A percentile compares a stretch with the other conserved stretches of the same genome.
Conservation (phyloP, 2,797 vertebrate genomes). For the Platalea minor region DNA sequence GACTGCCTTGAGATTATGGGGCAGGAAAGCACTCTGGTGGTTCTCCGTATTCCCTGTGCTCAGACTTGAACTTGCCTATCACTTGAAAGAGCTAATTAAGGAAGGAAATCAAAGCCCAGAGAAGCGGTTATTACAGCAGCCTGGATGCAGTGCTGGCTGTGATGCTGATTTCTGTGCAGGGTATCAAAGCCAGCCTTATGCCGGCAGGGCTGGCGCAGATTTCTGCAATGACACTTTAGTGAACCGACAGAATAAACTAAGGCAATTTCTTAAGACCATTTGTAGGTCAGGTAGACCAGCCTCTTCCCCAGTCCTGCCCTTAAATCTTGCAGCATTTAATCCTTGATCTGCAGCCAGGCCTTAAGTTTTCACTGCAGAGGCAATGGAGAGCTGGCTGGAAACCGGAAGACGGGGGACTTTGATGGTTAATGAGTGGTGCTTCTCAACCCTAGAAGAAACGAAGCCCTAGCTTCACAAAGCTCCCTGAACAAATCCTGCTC, state of each 20-base stretch:
- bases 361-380: neutral
- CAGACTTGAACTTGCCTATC: slow-evolving; percentile 50
- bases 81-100: slow-evolving; percentile 76
- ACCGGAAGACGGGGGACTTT: neutral
- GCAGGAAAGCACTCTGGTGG: neutral
- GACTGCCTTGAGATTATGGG: neutral
- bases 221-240: neutral
- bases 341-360: slow-evolving; percentile 15
- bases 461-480: neutral
- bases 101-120: slow-evolving; percentile 65
- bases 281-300: slow-evolving; percentile 15
- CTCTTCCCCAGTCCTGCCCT: neutral
- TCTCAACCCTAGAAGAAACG: neutral
- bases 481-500: neutral
- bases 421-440: slow-evolving; percentile 17
- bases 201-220: neutral
- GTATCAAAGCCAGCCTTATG: neutral
- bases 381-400: neutral
- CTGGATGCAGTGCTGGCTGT: neutral
- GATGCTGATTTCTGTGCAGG: neutral
- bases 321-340: slow-evolving; percentile 15
- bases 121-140: slow-evolving; percentile 36
- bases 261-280: neutral
- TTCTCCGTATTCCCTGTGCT: slow-evolving; percentile 50
- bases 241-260: neutral